These are phyloP conservation scores for Andricus grossulariae DNA, from an alignment of 1,140 invertebrate genomes.

Conservation along the genomic window DNA sequence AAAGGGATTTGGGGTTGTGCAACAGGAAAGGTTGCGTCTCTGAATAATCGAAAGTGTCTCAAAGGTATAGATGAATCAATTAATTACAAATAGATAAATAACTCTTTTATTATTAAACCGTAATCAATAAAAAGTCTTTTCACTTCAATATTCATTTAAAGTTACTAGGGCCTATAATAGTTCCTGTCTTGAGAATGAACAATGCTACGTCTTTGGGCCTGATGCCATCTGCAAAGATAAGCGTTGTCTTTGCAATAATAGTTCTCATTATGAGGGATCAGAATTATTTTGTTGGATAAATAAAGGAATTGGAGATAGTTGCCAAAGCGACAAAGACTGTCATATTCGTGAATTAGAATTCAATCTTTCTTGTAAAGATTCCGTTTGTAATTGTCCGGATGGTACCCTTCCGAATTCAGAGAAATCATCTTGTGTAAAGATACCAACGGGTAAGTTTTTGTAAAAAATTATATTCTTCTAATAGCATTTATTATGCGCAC, in stretches of 20 bases:
- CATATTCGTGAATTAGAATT: background rate
- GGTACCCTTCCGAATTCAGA: background rate
- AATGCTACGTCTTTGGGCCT: conserved; percentile 18
- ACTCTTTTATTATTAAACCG: background rate
- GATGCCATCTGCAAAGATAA: background rate
- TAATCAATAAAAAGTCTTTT: background rate
- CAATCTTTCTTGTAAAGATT: background rate
- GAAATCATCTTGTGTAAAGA: background rate
- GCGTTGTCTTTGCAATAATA: background rate
- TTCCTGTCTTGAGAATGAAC: background rate
- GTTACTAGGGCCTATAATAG: background rate
- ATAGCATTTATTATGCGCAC: background rate
- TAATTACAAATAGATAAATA: background rate
- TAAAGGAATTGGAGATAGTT: conserved; percentile 9
- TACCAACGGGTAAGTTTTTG: background rate
- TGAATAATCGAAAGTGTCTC: background rate
- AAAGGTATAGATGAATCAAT: background rate
- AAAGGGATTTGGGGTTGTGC: background rate
- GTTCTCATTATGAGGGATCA: background rate
- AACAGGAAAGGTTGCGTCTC: background rate
- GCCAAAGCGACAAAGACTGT: background rate
- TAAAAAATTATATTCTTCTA: background rate
- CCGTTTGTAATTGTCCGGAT: background rate
- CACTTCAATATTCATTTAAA: background rate
- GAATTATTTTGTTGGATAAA: conserved; percentile 5